These are phyloP conservation scores for Apamea crenata DNA, from an alignment of 2,888 invertebrate species.

Conservation along the genomic window DNA sequence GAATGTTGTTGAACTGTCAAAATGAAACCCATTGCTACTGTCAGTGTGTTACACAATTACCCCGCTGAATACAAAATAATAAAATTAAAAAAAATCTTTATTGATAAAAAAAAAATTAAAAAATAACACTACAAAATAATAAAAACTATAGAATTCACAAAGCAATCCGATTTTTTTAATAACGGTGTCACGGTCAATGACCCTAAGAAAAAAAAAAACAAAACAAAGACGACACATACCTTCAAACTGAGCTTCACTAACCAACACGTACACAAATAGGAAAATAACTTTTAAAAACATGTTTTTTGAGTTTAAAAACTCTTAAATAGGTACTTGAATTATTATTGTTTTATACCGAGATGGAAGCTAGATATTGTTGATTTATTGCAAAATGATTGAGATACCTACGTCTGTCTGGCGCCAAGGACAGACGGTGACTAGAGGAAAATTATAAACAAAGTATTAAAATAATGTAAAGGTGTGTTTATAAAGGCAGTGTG, in stretches of 20 bases:
- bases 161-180: not conserved
- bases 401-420: not conserved
- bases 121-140: not conserved
- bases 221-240: conserved; percentile 22
- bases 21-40: too few relatives aligned
- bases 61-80: too few relatives aligned
- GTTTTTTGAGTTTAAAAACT: not conserved
- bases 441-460: conserved; percentile 22
- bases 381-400: not conserved
- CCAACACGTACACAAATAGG: conserved; percentile 16
- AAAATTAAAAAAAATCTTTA: too few relatives aligned
- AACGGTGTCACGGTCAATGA: not conserved
- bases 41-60: too few relatives aligned
- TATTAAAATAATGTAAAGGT: not conserved
- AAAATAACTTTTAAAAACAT: conserved; percentile 28
- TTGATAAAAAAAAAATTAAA: too few relatives aligned
- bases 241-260: conserved; percentile 32
- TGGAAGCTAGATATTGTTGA: not conserved
- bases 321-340: not conserved
- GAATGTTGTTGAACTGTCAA: too few relatives aligned
- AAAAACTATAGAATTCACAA: not conserved
- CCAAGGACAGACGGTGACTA: not conserved
- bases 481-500: not conserved
- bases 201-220: not conserved
- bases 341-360: not conserved